Conservation (phyloP, 2,888 invertebrate species). For the Ecliptopera silaceata region DNA sequence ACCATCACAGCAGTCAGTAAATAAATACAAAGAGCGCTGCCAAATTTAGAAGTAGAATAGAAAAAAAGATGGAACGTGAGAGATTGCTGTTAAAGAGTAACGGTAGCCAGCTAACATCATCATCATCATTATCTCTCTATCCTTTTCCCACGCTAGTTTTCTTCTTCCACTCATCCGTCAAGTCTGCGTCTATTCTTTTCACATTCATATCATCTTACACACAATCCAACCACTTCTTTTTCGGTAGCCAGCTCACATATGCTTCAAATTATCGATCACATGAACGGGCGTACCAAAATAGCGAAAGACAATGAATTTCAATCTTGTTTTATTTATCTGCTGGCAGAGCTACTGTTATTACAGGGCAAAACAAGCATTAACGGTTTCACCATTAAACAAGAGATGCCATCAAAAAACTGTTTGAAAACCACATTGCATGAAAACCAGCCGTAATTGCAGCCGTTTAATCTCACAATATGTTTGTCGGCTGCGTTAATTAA, state of each 20-base stretch:
- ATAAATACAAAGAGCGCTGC: no score
- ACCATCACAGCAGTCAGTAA: no score
- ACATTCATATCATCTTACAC: no score
- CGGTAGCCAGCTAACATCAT: no score
- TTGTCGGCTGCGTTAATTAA: constrained; percentile 50
- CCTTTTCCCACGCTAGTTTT: no score
- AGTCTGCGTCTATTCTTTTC: no score
- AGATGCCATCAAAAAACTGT: constrained; percentile 41
- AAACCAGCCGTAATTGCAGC: constrained; percentile 42
- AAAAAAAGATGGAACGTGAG: no score
- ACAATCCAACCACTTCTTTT: no score
- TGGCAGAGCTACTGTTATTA: constrained; percentile 29
- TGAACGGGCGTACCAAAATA: constrained; percentile 11
- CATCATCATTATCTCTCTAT: no score
- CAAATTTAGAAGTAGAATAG: no score
- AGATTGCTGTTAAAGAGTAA: no score
- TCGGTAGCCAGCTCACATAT: neutral
- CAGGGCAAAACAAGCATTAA: constrained; percentile 31
- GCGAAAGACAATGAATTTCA: constrained; percentile 16
- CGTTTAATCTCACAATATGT: constrained; percentile 45
- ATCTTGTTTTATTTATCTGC: constrained; percentile 22
- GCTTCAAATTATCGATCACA: constrained; percentile 3
- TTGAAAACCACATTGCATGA: constrained; percentile 41
- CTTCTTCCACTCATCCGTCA: no score
- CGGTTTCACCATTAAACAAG: constrained; percentile 32